Evolutionary conservation across 2,113 vertebrate species (phyloP).

Genomic region (Sphaerodactylus townsendi): DNA sequence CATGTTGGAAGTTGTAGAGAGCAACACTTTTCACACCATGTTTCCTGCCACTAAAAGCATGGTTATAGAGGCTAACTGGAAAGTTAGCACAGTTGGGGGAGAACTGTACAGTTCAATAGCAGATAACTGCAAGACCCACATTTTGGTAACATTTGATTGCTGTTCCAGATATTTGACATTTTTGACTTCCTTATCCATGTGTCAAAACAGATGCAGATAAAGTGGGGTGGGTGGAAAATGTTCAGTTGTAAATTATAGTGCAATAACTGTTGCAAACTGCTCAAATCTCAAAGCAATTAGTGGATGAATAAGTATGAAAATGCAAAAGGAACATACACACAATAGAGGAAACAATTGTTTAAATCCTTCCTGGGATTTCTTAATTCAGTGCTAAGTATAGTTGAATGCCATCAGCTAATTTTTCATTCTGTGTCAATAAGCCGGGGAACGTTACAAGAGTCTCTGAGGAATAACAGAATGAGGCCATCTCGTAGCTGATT

Average conservation of each 20-base stretch:
- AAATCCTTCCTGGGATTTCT: background rate
- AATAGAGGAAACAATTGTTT: background rate
- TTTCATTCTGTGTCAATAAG: background rate
- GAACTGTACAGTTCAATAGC: background rate
- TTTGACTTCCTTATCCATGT: background rate
- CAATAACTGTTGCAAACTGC: background rate
- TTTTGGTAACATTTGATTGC: conserved; percentile 9
- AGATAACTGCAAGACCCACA: background rate
- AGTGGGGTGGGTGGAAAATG: background rate
- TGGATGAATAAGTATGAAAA: conserved; percentile 2
- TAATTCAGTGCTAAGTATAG: background rate
- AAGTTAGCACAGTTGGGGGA: background rate
- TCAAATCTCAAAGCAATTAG: conserved; percentile 28
- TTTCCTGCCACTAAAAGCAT: background rate
- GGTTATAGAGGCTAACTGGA: background rate
- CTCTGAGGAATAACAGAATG: background rate
- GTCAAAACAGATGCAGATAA: background rate
- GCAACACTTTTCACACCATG: too few relatives aligned
- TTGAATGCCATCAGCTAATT: conserved; percentile 8
- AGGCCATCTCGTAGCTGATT: background rate
- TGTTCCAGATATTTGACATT: conserved; percentile 1
- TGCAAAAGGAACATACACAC: background rate
- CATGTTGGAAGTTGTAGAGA: too few relatives aligned
- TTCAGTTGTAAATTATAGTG: background rate
- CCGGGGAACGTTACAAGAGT: background rate